phyloP scores from a whole-genome alignment of 2,888 invertebrate species.

The Mimachlamys varia region DNA sequence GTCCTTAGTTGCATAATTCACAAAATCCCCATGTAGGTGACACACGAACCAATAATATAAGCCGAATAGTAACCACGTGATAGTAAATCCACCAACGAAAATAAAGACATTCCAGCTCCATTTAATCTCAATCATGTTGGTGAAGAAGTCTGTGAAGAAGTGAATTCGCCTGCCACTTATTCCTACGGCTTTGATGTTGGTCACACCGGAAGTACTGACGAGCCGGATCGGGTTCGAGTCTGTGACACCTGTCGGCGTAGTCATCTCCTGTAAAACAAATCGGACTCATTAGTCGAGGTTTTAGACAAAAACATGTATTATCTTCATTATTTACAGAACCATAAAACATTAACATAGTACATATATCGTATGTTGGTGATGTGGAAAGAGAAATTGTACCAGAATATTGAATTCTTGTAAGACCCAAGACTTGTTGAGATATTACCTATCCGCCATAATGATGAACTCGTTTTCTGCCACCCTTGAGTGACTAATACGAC shows the following conservation, averaged over 20 bases:
- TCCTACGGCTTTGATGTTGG: constrained; percentile 94
- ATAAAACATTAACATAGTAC: no score
- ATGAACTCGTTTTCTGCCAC: no score
- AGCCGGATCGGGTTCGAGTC: constrained; percentile 39
- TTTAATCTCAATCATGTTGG: constrained; percentile 95
- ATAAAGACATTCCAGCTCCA: constrained; percentile 93
- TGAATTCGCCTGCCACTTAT: constrained; percentile 91
- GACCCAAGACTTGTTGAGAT: no score
- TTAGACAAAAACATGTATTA: neutral
- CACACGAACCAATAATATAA: constrained; percentile 78
- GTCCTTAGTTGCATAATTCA: constrained; percentile 44
- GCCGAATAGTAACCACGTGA: constrained; percentile 94
- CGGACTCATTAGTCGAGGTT: no score
- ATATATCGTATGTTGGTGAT: no score
- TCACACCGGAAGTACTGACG: constrained; percentile 48
- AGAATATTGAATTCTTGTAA: no score
- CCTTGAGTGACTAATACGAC: no score
- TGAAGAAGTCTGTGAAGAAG: constrained; percentile 89
- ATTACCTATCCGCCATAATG: no score
- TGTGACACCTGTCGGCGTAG: neutral
- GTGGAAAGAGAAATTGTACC: no score
- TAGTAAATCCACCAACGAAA: constrained; percentile 90
- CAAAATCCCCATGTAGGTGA: constrained; percentile 79
- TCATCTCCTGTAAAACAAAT: no score
- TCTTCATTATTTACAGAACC: no score